Conservation (phyloP, 2,797 vertebrate genomes). For the Anas acuta region DNA sequence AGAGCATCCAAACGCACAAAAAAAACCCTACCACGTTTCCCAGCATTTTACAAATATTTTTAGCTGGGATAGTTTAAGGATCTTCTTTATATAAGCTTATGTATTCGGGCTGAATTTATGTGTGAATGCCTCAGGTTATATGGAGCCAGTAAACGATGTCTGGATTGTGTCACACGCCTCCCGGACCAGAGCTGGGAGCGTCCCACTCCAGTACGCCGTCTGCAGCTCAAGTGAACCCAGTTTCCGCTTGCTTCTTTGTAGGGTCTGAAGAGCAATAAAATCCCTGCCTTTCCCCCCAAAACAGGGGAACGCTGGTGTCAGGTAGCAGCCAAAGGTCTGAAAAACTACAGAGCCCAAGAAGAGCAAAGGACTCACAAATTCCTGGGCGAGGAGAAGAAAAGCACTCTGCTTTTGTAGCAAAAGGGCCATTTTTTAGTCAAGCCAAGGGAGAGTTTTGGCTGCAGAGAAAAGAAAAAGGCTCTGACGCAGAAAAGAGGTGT, state of each 20-base stretch:
- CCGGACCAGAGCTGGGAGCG: neutral
- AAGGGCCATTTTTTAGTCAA: neutral
- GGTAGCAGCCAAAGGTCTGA: neutral
- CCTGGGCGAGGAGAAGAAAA: accelerated
- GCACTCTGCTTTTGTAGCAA: neutral
- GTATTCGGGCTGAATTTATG: slow-evolving; percentile 41
- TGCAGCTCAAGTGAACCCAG: neutral
- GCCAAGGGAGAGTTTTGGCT: neutral
- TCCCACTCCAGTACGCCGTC: neutral
- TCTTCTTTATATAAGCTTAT: slow-evolving; percentile 28
- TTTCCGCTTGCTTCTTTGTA: neutral
- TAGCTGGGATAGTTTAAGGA: slow-evolving; percentile 6
- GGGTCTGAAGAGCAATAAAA: neutral
- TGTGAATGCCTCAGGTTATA: slow-evolving; percentile 59
- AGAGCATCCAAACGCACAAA: neutral
- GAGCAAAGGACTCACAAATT: neutral
- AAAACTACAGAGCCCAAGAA: neutral
- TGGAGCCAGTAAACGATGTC: slow-evolving; percentile 54
- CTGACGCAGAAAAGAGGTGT: neutral
- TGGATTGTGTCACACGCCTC: slow-evolving; percentile 47
- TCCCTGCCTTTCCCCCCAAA: neutral
- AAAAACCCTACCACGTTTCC: neutral
- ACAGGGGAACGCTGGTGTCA: neutral
- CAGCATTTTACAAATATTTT: slow-evolving; percentile 14
- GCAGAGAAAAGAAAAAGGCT: neutral